A percentile compares a stretch with the other conserved stretches of the same genome.
phyloP scores from a whole-genome alignment of 2,797 vertebrate species.

The Pelobates cultripes region DNA sequence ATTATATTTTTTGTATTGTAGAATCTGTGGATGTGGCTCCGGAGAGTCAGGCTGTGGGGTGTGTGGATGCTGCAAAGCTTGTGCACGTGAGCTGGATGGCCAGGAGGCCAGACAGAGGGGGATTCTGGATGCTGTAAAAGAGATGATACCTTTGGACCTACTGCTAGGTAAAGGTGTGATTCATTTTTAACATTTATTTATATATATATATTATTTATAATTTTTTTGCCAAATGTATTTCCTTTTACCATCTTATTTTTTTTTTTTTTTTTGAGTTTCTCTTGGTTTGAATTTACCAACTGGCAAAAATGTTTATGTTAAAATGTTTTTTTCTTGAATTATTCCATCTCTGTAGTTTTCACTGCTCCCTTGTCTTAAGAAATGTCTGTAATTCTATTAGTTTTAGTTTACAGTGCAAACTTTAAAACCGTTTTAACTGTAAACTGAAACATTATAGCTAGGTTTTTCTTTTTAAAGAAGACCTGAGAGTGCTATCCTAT shows the following conservation, averaged over 20 bases:
- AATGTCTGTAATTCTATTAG: no score
- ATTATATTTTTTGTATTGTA: slow-evolving; percentile 58
- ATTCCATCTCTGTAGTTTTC: no score
- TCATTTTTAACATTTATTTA: background rate
- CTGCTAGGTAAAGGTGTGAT: slow-evolving; percentile 84
- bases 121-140: slow-evolving; percentile 98
- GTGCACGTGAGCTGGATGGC: slow-evolving; percentile 94
- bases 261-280: background rate
- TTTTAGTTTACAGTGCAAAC: no score
- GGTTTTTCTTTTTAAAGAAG: no score
- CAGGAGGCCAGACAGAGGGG: slow-evolving; percentile 97
- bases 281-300: no score
- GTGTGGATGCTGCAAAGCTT: slow-evolving; percentile 97
- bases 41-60: slow-evolving; percentile 97
- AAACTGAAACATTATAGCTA: no score
- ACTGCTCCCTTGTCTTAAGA: no score
- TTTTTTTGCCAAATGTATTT: background rate
- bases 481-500: no score
- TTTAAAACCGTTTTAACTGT: no score
- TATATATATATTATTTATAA: no score
- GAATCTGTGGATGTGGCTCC: slow-evolving; percentile 97
- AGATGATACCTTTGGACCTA: slow-evolving; percentile 98
- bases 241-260: background rate
- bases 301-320: no score
- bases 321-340: no score